phyloP scores from a whole-genome alignment of 2,888 invertebrate species.

The Phorcus lineatus region DNA sequence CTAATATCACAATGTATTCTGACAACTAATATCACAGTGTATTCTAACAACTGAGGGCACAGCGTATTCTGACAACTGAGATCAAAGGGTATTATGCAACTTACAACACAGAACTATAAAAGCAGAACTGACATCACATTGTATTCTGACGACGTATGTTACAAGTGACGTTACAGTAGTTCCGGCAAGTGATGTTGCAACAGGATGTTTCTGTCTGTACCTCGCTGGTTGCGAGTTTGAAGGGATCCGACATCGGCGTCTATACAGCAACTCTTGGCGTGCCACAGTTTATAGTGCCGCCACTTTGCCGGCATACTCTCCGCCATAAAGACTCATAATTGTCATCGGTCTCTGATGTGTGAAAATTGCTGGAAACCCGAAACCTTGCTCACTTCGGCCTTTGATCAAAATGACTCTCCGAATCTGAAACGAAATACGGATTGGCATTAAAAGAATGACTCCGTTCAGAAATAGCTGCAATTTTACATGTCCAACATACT shows the following conservation, averaged over 20 bases:
- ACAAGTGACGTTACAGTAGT: too few species aligned
- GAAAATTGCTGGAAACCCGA: constrained; percentile 18
- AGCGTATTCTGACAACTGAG: too few species aligned
- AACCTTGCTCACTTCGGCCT: constrained; percentile 5
- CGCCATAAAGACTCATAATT: constrained; percentile 18
- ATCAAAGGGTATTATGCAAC: too few species aligned
- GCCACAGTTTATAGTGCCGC: constrained; percentile 12
- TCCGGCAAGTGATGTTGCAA: too few species aligned
- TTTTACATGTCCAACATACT: constrained; percentile 1
- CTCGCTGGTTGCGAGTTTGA: too few species aligned
- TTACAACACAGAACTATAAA: too few species aligned
- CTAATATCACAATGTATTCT: too few species aligned
- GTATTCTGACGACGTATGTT: too few species aligned
- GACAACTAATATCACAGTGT: too few species aligned
- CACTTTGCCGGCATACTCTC: neutral
- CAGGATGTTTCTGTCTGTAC: too few species aligned
- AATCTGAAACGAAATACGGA: constrained; percentile 23
- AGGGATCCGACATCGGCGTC: neutral
- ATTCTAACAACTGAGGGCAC: too few species aligned
- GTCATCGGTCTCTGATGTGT: constrained; percentile 17
- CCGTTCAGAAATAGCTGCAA: constrained; percentile 16
- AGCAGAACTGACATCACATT: too few species aligned
- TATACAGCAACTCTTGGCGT: constrained; percentile 2
- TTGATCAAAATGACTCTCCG: constrained; percentile 20
- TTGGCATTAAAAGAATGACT: constrained; percentile 13